phyloP scores from a whole-genome alignment of 2,888 invertebrate species.

The Cephalotes varians region DNA sequence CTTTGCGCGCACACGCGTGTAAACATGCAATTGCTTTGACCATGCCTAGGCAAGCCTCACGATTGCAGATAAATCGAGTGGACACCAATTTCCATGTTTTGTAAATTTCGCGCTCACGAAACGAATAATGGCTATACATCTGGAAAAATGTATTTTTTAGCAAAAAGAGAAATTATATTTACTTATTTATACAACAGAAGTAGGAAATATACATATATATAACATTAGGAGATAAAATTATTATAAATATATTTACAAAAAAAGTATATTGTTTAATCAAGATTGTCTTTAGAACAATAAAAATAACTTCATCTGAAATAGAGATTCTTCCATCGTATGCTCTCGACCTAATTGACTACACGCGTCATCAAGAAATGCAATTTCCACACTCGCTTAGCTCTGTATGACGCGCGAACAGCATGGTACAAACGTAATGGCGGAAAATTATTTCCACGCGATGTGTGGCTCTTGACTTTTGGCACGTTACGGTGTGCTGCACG shows the following conservation, averaged over 20 bases:
- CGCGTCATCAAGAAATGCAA: slow-evolving; percentile 39
- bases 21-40: slow-evolving; percentile 62
- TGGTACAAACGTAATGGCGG: slow-evolving; percentile 37
- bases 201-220: too few relatives aligned
- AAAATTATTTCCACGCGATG: slow-evolving; percentile 44
- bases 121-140: background rate
- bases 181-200: background rate
- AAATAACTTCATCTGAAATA: background rate
- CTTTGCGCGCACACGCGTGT: slow-evolving; percentile 47
- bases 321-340: slow-evolving; percentile 7
- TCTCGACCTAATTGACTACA: slow-evolving; percentile 26
- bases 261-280: background rate
- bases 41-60: slow-evolving; percentile 29
- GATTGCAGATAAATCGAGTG: slow-evolving; percentile 51
- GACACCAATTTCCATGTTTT: background rate
- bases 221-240: background rate
- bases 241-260: background rate
- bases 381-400: slow-evolving; percentile 43
- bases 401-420: slow-evolving; percentile 44
- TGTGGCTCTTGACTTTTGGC: slow-evolving; percentile 43
- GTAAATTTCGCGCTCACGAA: background rate
- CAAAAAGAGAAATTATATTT: background rate
- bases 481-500: slow-evolving; percentile 22
- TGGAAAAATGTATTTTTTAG: background rate
- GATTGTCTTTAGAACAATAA: background rate